phyloP scores from a whole-genome alignment of 1,140 invertebrate genomes.

The Amphibalanus amphitrite region DNA sequence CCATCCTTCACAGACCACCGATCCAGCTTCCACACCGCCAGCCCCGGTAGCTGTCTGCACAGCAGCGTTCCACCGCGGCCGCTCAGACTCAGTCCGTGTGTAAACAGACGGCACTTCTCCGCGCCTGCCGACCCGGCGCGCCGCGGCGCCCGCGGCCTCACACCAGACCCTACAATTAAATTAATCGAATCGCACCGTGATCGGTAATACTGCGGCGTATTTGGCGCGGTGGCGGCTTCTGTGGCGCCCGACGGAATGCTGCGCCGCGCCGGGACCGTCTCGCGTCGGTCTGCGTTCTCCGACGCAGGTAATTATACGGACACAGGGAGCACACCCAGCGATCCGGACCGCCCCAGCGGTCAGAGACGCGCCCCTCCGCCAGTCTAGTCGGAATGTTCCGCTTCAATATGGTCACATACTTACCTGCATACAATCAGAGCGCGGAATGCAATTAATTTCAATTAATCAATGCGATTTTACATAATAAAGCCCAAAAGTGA shows the following conservation, averaged over 20 bases:
- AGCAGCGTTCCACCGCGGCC: no score
- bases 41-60: no score
- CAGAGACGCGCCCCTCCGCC: no score
- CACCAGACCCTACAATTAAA: not conserved
- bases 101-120: not conserved
- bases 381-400: not conserved
- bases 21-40: no score
- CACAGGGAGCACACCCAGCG: not conserved
- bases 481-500: conserved; percentile 1
- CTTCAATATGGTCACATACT: not conserved
- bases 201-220: not conserved
- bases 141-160: no score
- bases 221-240: not conserved
- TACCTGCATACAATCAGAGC: not conserved
- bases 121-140: no score
- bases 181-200: not conserved
- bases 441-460: not conserved
- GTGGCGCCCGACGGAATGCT: not conserved
- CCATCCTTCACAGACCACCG: no score
- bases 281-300: not conserved
- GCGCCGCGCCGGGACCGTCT: no score
- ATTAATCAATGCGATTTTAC: not conserved
- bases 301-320: not conserved
- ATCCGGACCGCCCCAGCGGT: not conserved
- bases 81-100: not conserved